Conservation (phyloP, 2,113 vertebrate species). For the Ceratotherium simum region DNA sequence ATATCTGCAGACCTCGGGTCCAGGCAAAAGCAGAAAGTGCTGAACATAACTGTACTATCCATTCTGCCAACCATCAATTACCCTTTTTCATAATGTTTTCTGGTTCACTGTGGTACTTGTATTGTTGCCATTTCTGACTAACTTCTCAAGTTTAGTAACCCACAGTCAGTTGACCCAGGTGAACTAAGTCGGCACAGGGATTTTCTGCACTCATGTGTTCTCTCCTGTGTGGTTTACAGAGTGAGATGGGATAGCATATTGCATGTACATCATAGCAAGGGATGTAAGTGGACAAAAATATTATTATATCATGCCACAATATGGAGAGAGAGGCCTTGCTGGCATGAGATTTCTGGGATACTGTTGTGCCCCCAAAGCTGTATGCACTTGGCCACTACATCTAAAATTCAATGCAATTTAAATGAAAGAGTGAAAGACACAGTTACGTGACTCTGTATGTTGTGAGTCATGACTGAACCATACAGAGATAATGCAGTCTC, state of each 20-base stretch:
- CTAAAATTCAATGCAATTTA: background rate
- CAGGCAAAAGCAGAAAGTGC: background rate
- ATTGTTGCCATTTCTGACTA: background rate
- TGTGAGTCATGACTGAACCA: background rate
- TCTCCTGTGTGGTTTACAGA: background rate
- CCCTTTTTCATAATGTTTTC: background rate
- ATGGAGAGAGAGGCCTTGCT: background rate
- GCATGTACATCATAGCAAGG: slow-evolving; percentile 78
- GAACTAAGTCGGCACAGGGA: background rate
- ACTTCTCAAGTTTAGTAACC: background rate
- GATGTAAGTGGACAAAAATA: background rate
- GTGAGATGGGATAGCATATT: background rate
- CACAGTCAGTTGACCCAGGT: background rate
- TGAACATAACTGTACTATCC: background rate
- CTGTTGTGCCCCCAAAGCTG: background rate
- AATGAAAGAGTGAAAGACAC: background rate
- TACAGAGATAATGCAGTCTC: background rate
- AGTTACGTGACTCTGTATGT: background rate
- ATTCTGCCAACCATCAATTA: background rate
- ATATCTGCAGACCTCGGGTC: background rate
- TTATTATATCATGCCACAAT: background rate
- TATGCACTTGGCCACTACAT: accelerated
- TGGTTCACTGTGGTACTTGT: background rate
- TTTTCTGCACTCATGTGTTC: slow-evolving; percentile 64
- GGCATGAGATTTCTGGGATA: background rate